These are phyloP conservation scores for Elysia chlorotica DNA, from an alignment of 1,140 invertebrate genomes.

Conservation along the genomic window DNA sequence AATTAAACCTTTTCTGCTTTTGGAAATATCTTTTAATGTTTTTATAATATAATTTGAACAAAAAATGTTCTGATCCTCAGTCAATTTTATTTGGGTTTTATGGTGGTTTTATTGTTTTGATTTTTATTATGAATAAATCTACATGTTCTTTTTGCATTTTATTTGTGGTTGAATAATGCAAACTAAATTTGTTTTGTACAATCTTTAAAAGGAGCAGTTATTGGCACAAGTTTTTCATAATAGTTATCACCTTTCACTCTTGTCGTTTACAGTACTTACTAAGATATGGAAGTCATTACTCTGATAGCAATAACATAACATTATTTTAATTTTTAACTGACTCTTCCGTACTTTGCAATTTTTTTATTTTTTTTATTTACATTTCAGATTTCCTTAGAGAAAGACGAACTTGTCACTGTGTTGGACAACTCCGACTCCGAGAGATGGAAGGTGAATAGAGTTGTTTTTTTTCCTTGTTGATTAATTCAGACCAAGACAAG, in stretches of 20 bases:
- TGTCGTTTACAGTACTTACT: no score
- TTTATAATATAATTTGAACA: no score
- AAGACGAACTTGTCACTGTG: slow-evolving; percentile 39
- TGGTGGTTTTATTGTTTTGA: background rate
- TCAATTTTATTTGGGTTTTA: background rate
- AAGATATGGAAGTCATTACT: no score
- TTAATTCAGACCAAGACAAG: no score
- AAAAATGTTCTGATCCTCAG: no score
- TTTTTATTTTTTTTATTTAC: background rate
- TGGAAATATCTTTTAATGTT: no score
- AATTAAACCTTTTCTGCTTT: no score
- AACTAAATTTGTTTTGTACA: background rate
- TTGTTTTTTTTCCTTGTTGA: background rate
- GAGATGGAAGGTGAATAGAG: slow-evolving; percentile 41
- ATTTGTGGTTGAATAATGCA: background rate
- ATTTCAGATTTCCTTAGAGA: slow-evolving; percentile 32
- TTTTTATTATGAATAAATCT: background rate
- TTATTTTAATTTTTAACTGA: no score
- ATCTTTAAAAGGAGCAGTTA: background rate
- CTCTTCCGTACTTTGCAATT: no score
- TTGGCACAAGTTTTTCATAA: background rate
- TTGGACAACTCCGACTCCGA: slow-evolving; percentile 50
- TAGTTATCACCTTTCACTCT: no score
- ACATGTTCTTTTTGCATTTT: background rate
- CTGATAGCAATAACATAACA: no score